Evolutionary conservation across 2,888 invertebrate species (phyloP), one percentile per base, ranked within the genome.

Genomic region (Calliphora vomitoria): DNA sequence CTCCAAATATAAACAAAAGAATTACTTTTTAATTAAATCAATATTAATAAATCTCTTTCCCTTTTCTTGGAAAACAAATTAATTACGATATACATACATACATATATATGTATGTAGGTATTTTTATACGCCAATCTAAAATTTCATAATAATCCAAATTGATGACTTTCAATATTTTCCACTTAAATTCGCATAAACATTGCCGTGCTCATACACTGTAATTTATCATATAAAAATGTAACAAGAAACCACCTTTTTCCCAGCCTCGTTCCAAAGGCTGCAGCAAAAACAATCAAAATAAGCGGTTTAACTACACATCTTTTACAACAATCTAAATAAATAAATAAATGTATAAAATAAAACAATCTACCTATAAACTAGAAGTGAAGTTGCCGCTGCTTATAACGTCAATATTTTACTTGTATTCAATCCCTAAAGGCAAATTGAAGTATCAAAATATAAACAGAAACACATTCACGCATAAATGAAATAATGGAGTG

Each of bases 291-390:
- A 87, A 85, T 85, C 85, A 82, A 87, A 87, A 85, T 87, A 87
- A 87, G 87, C 87, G 87, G 87, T 80, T 87, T 87, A 85, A 75
- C 85, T 85, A 79, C 78, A 87, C 83, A 83, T 76, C 80, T 71
- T 74, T 50, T 60, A 50, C 55, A 68, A 53, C 44, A 82, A 79
- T 74, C 71, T 72, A 82, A 50, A 53, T 35, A 81, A 60, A 8
- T 62, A 47, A 53, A 44, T 69, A 53, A 47, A 74, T 74, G n/a
- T 47, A 74, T 38, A 50, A 82, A 75, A 76, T 78, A 78, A 78
- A 83, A 78, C 78, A 83, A 72, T 82, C 69, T 50, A 85, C 85
- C 87, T 84, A 81, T 47, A 72, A 83, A 72, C 55, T 62, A n/a
- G 69, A 69, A 62, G 1, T 18, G 1, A 50, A 60, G 31, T 0